These are phyloP conservation scores for Drosophila infuscata DNA, from an alignment of 2,888 invertebrate species.

Conservation along the genomic window DNA sequence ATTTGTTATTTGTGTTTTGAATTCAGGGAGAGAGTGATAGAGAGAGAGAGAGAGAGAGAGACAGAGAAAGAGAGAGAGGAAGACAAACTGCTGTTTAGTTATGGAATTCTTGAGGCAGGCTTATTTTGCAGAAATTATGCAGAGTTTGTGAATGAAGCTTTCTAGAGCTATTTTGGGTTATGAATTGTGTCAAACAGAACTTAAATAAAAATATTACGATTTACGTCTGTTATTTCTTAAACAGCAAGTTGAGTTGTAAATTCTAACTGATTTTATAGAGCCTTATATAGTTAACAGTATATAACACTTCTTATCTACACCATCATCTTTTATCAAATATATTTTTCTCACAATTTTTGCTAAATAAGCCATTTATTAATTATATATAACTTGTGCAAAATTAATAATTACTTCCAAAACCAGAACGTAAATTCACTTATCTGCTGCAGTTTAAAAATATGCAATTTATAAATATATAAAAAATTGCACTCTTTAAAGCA, in stretches of 20 bases:
- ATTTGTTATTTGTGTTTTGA: conserved; percentile 18
- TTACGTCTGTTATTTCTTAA: neutral
- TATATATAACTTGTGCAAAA: too few relatives aligned
- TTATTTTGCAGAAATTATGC: neutral
- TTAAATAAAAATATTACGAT: neutral
- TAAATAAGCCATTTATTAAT: too few relatives aligned
- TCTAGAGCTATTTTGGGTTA: neutral
- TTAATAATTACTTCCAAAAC: too few relatives aligned
- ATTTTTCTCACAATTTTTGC: too few relatives aligned
- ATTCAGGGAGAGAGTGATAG: neutral
- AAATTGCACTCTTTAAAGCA: neutral
- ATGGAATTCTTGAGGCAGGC: neutral
- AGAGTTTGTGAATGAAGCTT: neutral
- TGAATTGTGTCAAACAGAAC: neutral
- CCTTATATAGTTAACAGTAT: too few relatives aligned
- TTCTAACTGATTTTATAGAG: too few relatives aligned
- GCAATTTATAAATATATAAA: neutral
- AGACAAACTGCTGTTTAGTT: neutral
- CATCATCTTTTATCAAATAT: too few relatives aligned
- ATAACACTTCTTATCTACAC: too few relatives aligned
- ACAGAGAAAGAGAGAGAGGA: neutral
- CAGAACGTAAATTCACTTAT: too few relatives aligned
- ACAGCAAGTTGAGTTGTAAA: too few relatives aligned
- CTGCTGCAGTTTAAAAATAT: neutral
- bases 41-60: neutral